Percentiles rank a stretch among this genome's conserved stretches.
Evolutionary conservation across 2,888 invertebrate species (phyloP).

Genomic region (Ganaspis brasiliensis): DNA sequence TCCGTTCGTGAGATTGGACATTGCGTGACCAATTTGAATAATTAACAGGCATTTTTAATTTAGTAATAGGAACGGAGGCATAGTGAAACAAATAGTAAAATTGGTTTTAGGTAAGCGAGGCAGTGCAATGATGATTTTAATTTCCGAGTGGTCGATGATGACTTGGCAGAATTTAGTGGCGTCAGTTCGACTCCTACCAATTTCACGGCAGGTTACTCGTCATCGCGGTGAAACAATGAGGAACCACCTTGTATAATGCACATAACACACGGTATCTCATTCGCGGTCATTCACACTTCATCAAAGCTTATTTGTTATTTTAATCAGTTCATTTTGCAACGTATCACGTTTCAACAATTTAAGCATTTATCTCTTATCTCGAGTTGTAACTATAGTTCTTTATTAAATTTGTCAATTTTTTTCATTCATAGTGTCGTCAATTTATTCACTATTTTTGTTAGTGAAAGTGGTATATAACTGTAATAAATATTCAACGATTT

Average conservation of each 20-base stretch:
- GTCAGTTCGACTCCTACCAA: slow-evolving; percentile 77
- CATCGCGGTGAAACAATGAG: slow-evolving; percentile 76
- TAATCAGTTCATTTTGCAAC: slow-evolving; percentile 65
- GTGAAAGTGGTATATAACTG: no score
- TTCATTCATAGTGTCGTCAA: no score
- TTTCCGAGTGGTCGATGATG: slow-evolving; percentile 70
- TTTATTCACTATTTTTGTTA: no score
- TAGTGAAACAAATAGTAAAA: slow-evolving; percentile 27
- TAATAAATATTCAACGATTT: no score
- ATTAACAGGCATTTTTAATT: slow-evolving; percentile 18
- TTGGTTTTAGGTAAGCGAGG: slow-evolving; percentile 30
- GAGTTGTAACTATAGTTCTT: background rate
- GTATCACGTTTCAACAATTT: slow-evolving; percentile 17
- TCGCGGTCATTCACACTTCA: slow-evolving; percentile 60
- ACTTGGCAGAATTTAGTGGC: slow-evolving; percentile 73
- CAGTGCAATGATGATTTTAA: slow-evolving; percentile 49
- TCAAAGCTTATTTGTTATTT: slow-evolving; percentile 65
- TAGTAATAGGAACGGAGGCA: slow-evolving; percentile 12
- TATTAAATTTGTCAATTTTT: no score
- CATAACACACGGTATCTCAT: slow-evolving; percentile 70
- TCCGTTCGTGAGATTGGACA: background rate
- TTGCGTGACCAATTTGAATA: slow-evolving; percentile 32
- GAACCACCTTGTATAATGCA: slow-evolving; percentile 70
- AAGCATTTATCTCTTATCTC: background rate
- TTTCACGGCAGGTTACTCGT: slow-evolving; percentile 79